Evolutionary conservation across 1,140 invertebrate species (phyloP), one percentile per base, ranked within the genome.

Genomic region (Linepithema humile): DNA sequence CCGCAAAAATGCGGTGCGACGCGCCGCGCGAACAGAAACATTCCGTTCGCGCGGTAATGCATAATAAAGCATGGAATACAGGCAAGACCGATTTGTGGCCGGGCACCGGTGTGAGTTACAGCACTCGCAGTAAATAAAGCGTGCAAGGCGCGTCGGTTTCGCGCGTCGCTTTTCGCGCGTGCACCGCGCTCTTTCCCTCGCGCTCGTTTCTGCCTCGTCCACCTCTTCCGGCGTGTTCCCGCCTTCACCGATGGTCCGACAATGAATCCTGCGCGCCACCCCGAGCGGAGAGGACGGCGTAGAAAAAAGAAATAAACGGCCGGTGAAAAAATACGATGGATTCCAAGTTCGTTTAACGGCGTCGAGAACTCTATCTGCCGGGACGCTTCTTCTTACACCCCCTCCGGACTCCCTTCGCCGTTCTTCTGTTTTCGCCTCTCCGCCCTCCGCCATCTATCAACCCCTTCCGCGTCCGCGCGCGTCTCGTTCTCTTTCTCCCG

Each of bases 321-420:
- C 43, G 48, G 32, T 43, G 74, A 86, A 88, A 90, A 91, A 91
- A 90, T 90, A 91, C 85, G 83, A 67, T 64, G 59, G 59, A 75
- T 83, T 70, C 70, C 57, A 73, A 90, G 85, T 87, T 89, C 88
- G 83, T 89, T 90, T 87, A 89, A 90, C 85, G 85, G 89, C 75
- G 57, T 69, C 77, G 82, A 84, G 83, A 90, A 89, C 85, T 87
- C 84, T 74, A 85, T 85, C 83, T 67, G 43, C 67, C 20, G 32
- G 48, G 55, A 40, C 60, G 74, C 45, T 64, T 59, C 86, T 40
- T 86, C 83, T 77, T 73, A 53, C 40, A 57, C 50, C 3, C 57
- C 15, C 35, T 43, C 59, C 23, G 20, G 12, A 75, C 26, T 40
- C 32, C 38, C 59, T 43, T 43, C 69, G 10, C 29, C 35, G 48